phyloP scores from a whole-genome alignment of 2,888 invertebrate species.

The Pachycephus smyrnensis region DNA sequence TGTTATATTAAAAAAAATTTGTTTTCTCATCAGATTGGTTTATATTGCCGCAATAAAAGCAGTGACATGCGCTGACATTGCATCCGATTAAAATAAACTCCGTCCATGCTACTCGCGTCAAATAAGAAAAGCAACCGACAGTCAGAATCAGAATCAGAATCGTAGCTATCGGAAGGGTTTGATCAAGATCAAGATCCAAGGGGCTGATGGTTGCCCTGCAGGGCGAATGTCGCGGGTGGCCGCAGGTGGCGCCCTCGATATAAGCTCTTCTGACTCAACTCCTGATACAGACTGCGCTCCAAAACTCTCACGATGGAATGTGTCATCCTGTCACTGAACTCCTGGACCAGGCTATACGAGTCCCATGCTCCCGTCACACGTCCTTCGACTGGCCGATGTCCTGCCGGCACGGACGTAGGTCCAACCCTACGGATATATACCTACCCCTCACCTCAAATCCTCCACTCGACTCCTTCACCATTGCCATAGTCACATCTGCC shows the following conservation, averaged over 20 bases:
- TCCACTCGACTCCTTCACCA: neutral
- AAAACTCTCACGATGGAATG: slow-evolving; percentile 63
- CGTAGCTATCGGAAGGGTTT: slow-evolving; percentile 45
- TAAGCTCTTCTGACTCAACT: slow-evolving; percentile 53
- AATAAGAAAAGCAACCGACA: neutral
- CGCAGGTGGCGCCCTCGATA: slow-evolving; percentile 62
- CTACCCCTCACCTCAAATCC: neutral
- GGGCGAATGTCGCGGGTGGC: slow-evolving; percentile 58
- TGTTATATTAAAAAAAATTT: neutral
- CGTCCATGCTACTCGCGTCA: slow-evolving; percentile 1
- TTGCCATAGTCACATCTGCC: neutral
- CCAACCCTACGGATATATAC: neutral
- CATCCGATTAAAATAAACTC: neutral
- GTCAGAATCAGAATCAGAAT: slow-evolving; percentile 5
- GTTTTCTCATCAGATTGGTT: neutral
- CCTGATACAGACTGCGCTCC: slow-evolving; percentile 54
- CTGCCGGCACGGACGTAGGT: slow-evolving; percentile 21
- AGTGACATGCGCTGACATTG: neutral
- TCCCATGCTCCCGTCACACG: slow-evolving; percentile 51
- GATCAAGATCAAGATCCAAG: slow-evolving; percentile 56
- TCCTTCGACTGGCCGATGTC: slow-evolving; percentile 37
- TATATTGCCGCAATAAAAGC: neutral
- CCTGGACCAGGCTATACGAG: slow-evolving; percentile 44
- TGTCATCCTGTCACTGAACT: slow-evolving; percentile 65
- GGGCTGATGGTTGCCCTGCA: slow-evolving; percentile 43